Base-by-base conservation (phyloP, 2,888 invertebrate genomes). In the Callyntrura guangdongensis region DNA sequence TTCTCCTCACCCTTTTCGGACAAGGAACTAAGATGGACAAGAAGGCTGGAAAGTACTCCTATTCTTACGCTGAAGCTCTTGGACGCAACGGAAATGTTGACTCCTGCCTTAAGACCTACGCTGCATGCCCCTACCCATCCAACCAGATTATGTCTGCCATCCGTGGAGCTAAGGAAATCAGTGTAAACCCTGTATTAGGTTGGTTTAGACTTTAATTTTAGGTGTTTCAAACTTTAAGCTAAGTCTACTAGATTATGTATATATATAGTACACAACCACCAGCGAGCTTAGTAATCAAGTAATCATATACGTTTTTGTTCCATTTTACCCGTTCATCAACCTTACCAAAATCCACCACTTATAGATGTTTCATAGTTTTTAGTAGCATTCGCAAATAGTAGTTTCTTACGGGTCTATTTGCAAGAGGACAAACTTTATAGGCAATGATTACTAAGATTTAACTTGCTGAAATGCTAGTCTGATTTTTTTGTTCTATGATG, bases 101-200 rank as follows among this genome's bases (percentile, higher is more conserved):
- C 47, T 89, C 90, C 72, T 93, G 93, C 64, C 59, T 90, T 20
- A 87, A 82, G 25, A 92, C 92, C 53, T 93, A 93, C 74, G 90
- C 92, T 49, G 77, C 90, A 25, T 93, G 93, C 92, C 93, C 93
- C 17, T 93, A 93, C 91, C 64, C 83, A 22, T 91, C 91, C 59
- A 72, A 49, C n/a, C 91, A 92, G 79, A 89, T 93, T 87, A 93
- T 93, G 93, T 84, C 90, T 67, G 91, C 93, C 82, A 91, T 93
- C 53, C 91, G 93, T 86, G 93, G 91, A 83, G 92, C 92, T 83
- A 89, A 85, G 72, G 85, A 85, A n/a, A 56, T 49, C 56, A n/a
- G 85, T 85, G 69, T 85, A 85, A 72, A 69, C 12, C 22, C 22
- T 20, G 47, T 49, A 49, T 49, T 49, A 22, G 14, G 49, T 47